These are phyloP conservation scores for Intellagama lesueurii DNA, from an alignment of 2,797 vertebrate species.

Conservation along the genomic window DNA sequence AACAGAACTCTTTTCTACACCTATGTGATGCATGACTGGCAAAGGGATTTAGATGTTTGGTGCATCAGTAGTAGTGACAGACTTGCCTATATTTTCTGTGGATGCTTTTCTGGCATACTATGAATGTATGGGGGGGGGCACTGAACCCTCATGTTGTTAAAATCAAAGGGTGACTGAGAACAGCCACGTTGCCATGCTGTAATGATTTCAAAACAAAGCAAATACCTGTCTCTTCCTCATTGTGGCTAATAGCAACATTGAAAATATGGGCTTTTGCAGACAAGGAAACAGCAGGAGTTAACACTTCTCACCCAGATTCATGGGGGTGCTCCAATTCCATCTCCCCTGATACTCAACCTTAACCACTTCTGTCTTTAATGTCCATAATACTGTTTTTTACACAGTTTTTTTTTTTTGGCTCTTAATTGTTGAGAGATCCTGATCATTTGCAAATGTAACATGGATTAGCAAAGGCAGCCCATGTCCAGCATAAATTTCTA, in stretches of 20 bases:
- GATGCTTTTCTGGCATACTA: no score
- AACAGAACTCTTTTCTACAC: no score
- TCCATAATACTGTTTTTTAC: background rate
- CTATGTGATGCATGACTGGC: no score
- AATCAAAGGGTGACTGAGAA: no score
- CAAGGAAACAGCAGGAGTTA: background rate
- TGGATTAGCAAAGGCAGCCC: background rate
- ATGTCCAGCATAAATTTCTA: background rate
- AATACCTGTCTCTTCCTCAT: background rate
- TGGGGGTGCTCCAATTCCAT: background rate
- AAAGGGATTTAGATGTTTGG: no score
- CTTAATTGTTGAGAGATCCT: background rate
- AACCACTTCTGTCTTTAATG: background rate
- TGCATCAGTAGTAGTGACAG: no score
- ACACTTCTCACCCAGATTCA: background rate
- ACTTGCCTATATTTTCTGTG: no score
- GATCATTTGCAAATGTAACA: background rate
- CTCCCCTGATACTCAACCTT: background rate
- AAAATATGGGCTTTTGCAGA: background rate
- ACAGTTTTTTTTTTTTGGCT: background rate
- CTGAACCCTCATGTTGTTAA: no score
- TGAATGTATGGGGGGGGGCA: no score
- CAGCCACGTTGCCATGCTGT: no score
- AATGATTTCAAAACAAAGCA: background rate
- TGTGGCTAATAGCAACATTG: background rate